Base-by-base conservation (phyloP, 2,888 invertebrate species). In the Bhutanitis thaidina region DNA sequence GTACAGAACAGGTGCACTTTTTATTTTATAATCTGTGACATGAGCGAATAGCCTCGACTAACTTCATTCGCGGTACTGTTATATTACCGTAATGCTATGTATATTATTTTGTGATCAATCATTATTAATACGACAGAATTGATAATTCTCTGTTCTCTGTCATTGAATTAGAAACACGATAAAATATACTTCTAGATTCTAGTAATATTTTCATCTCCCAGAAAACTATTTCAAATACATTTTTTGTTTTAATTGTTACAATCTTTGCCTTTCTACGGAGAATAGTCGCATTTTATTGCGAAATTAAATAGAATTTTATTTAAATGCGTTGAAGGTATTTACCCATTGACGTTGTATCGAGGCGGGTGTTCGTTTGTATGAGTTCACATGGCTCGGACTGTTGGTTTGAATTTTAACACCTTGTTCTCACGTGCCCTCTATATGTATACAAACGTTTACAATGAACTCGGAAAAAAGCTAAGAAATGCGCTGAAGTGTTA, bases 401-500 rank as follows among this genome's bases (percentile, higher is more conserved):
- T 52, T 44, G 49, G 15, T 25, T 53, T 55, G 57, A 57, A 57
- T 57, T 53, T 57, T 55, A 57, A 57, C 57, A 55, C 55, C 36
- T 57, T 34, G 47, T 55, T 57, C 55, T 55, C 55, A 53, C 53
- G 43, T 51, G 44, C 25, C n/a, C 25, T 38, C 30, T 37, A 30
- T 30, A 35, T 34, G 9, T 14, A 47, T 35, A 36, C 12, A 7
- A 15, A 27, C 15, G 20, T 34, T 49, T 49, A 50, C 34, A 1
- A 27, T 38, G 39, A 50, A 50, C 14, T 44, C 10, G 2, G 12
- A 14, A 27, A 43, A 39, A 44, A 44, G 14, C 14, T 25, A 14
- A 15, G 30, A 27, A 27, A 27, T 8, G 8, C 7, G 7, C 2
- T 27, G 27, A 20, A 20, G 20, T 20, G 20, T 20, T 3, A 5